These are phyloP conservation scores for Sebastiscus albofasciatus DNA, from an alignment of 2,797 vertebrate species.

Conservation along the genomic window DNA sequence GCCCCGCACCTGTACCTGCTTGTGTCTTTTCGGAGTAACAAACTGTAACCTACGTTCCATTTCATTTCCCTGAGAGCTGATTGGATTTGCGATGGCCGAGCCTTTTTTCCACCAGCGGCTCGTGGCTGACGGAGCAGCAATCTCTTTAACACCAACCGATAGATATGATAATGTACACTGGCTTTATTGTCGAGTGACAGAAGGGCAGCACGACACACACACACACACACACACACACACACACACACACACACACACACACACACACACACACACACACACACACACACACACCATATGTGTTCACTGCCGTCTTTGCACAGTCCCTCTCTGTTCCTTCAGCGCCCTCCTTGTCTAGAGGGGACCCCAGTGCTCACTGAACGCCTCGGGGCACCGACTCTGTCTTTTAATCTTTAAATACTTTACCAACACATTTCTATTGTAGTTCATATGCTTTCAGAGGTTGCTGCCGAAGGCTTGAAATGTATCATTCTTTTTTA, in stretches of 20 bases:
- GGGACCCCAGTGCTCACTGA: constrained; percentile 21
- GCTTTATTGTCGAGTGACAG: constrained; percentile 81
- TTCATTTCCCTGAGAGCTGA: constrained; percentile 83
- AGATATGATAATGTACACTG: constrained; percentile 82
- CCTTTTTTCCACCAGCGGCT: constrained; percentile 49
- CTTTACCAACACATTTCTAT: constrained; percentile 62
- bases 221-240: constrained; percentile 1
- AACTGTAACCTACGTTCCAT: constrained; percentile 72
- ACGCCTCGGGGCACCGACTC: constrained; percentile 52
- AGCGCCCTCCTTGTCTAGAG: constrained; percentile 34
- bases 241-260: background rate
- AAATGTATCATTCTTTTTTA: constrained; percentile 33
- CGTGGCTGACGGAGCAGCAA: constrained; percentile 69
- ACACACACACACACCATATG: constrained; percentile 21
- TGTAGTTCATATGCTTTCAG: constrained; percentile 43
- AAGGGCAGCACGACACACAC: constrained; percentile 53
- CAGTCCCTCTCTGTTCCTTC: constrained; percentile 26
- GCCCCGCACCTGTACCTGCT: constrained; percentile 34
- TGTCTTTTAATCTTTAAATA: constrained; percentile 68
- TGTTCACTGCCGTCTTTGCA: constrained; percentile 16
- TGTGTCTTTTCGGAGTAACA: constrained; percentile 63
- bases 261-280: constrained; percentile 15
- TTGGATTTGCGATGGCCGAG: constrained; percentile 81
- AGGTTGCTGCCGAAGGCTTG: constrained; percentile 21
- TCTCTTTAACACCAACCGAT: constrained; percentile 78